Base-by-base conservation (phyloP, 2,113 vertebrate species). In the Ceyx margarethae region DNA sequence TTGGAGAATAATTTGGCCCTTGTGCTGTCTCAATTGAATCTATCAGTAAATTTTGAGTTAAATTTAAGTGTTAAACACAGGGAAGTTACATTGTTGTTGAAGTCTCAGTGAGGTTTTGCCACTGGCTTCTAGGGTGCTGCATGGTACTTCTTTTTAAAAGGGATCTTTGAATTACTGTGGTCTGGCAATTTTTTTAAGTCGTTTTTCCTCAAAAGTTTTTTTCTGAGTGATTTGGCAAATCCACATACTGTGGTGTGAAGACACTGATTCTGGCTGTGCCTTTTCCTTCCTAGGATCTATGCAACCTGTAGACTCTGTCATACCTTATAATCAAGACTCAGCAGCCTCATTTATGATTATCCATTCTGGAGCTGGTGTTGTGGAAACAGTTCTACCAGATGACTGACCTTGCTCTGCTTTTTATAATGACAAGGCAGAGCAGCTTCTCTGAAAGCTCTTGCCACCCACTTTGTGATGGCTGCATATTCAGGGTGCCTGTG, bases 401-500 rank as follows among this genome's bases (percentile, higher is more conserved):
- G 40, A 75, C 54, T 72, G 58, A 85, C 33, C n/a, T 84, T 85
- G 56, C 50, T 94, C 31, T 91, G 42, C 56, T 95, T 95, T 85
- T 61, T 69, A 56, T 91, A 79, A 65, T 50, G 51, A 91, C 50
- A 60, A 54, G 61, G 53, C 79, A 66, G 79, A 94, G 77, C 83
- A 83, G 33, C 66, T 91, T 90, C 79, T 92, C 85, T 87, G 57
- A 72, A 92, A 91, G 72, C 15, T 81, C 90, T 93, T 94, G 65
- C 76, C 86, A 80, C 43, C 48, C 33, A 20, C 33, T 90, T 92
- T 93, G 74, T 92, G 83, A 84, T 51, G 77, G 22, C 31, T 48
- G 64, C 2, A 5, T 81, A 66, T 71, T 67, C 10, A n/a, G 64
- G 64, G 75, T 94, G 90, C 78, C 73, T 67, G 67, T 71, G 60